A percentile compares a stretch with the other conserved stretches of the same genome.
These are phyloP conservation scores for Drepanosiphum platanoidis DNA, from an alignment of 2,888 invertebrate genomes.

Conservation along the genomic window DNA sequence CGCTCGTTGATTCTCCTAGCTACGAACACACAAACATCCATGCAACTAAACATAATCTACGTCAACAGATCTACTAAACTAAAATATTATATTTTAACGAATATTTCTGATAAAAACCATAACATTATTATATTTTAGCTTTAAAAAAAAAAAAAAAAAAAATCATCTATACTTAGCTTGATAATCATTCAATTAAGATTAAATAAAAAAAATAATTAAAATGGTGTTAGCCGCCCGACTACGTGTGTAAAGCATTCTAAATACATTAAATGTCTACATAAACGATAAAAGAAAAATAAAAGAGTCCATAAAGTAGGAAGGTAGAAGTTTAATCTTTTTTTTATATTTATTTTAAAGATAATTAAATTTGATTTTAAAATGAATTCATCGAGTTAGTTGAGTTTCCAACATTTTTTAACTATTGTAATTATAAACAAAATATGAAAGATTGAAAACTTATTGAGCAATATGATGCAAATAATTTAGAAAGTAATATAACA, in stretches of 20 bases:
- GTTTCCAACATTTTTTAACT: neutral
- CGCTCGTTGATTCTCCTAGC: constrained; percentile 63
- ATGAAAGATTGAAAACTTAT: neutral
- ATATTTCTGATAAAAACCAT: constrained; percentile 51
- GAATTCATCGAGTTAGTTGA: neutral
- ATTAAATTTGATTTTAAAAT: neutral
- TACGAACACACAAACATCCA: constrained; percentile 62
- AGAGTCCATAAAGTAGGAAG: constrained; percentile 42
- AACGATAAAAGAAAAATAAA: constrained; percentile 20
- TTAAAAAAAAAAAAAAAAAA: neutral
- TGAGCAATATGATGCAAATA: neutral
- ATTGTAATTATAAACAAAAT: neutral
- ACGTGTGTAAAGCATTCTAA: constrained; percentile 56
- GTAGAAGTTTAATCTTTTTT: constrained; percentile 40
- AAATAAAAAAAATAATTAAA: constrained; percentile 32
- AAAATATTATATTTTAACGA: constrained; percentile 51
- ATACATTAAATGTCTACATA: constrained; percentile 45
- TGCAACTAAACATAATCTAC: constrained; percentile 62
- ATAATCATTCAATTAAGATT: constrained; percentile 24
- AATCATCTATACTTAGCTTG: neutral
- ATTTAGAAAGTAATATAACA: neutral
- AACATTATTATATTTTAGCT: constrained; percentile 48
- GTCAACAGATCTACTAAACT: constrained; percentile 51
- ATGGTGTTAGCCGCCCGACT: constrained; percentile 51
- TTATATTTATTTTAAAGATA: neutral